phyloP scores from a whole-genome alignment of 2,888 invertebrate genomes.

The Ichneumoninae sp. region DNA sequence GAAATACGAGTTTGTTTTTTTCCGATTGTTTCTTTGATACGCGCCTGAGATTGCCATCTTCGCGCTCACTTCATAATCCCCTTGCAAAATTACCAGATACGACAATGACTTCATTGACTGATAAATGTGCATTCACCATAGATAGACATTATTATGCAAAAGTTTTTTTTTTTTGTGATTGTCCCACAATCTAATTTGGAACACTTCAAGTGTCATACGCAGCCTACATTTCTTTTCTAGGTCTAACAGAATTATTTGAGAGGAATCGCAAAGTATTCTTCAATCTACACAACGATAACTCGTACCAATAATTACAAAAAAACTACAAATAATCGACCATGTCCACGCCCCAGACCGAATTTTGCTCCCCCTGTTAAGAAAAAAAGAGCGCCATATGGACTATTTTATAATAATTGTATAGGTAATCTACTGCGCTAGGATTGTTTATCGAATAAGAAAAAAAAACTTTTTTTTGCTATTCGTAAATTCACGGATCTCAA shows the following conservation, averaged over 20 bases:
- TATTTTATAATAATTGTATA: slow-evolving; percentile 65
- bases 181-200: slow-evolving; percentile 23
- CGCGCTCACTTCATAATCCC: slow-evolving; percentile 29
- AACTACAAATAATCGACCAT: slow-evolving; percentile 36
- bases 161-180: slow-evolving; percentile 59
- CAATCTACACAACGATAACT: slow-evolving; percentile 53
- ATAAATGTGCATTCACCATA: slow-evolving; percentile 43
- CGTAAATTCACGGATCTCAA: slow-evolving; percentile 59
- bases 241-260: slow-evolving; percentile 81
- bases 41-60: slow-evolving; percentile 18
- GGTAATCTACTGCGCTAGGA: slow-evolving; percentile 38
- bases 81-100: slow-evolving; percentile 23
- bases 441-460: slow-evolving; percentile 39
- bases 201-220: slow-evolving; percentile 37
- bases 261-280: slow-evolving; percentile 67
- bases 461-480: slow-evolving; percentile 48
- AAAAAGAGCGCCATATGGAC: slow-evolving; percentile 49
- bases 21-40: slow-evolving; percentile 4
- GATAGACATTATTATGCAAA: slow-evolving; percentile 37
- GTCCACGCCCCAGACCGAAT: slow-evolving; percentile 19
- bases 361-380: slow-evolving; percentile 21
- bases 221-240: slow-evolving; percentile 75
- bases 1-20: background rate
- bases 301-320: slow-evolving; percentile 35
- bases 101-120: slow-evolving; percentile 37